phyloP scores from a whole-genome alignment of 2,113 vertebrate genomes.

The Platysteira castanea region DNA sequence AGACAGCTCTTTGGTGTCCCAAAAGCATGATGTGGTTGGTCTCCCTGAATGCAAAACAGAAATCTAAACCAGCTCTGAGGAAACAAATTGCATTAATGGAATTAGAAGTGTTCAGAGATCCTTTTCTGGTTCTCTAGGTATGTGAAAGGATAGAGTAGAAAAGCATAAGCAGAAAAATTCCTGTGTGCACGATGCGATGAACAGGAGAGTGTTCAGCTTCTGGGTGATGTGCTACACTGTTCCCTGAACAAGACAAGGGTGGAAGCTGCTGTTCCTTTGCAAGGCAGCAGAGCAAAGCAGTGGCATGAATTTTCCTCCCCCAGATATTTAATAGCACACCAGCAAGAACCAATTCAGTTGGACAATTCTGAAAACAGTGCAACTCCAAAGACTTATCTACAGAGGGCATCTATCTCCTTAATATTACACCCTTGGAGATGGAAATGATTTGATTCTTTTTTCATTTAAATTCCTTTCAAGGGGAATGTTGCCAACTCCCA shows the following conservation, averaged over 20 bases:
- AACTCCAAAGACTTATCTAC: not conserved
- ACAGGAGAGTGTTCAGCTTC: not conserved
- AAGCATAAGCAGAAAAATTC: not conserved
- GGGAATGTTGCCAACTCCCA: not conserved
- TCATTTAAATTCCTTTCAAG: not conserved
- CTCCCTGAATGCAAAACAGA: not conserved
- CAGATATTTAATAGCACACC: not conserved
- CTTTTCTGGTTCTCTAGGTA: not conserved
- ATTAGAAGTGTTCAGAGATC: not conserved
- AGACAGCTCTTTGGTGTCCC: not conserved
- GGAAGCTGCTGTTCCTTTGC: not conserved
- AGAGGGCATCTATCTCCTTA: not conserved
- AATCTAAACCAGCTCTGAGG: not conserved
- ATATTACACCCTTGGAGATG: not conserved
- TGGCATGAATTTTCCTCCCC: not conserved
- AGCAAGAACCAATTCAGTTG: not conserved
- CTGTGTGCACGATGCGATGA: accelerated
- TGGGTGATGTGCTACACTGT: not conserved
- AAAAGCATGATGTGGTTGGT: not conserved
- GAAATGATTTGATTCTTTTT: not conserved
- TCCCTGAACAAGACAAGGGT: not conserved
- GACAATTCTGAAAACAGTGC: not conserved
- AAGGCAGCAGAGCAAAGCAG: not conserved
- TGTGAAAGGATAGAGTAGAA: not conserved
- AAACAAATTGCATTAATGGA: not conserved